A percentile compares a stretch with the other conserved stretches of the same genome.
phyloP scores from a whole-genome alignment of 1,140 invertebrate species.

The Aphelinus certus region DNA sequence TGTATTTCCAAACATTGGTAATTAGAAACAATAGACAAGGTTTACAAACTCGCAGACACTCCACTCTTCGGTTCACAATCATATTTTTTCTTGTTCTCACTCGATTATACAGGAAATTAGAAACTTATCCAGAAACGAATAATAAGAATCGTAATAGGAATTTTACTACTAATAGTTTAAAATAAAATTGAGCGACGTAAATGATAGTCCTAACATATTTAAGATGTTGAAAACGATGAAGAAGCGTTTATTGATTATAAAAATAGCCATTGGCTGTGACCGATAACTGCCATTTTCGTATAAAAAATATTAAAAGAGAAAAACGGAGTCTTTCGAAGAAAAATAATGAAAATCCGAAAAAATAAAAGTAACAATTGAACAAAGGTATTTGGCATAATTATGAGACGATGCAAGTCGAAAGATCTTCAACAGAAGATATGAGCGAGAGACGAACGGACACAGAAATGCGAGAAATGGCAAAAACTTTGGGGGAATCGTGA shows the following conservation, averaged over 20 bases:
- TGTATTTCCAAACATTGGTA: too few relatives aligned
- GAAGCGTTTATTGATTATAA: conserved; percentile 58
- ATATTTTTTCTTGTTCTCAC: conserved; percentile 1
- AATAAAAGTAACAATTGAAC: conserved; percentile 6
- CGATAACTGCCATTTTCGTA: conserved; percentile 67
- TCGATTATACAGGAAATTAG: too few relatives aligned
- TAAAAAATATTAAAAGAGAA: conserved; percentile 51
- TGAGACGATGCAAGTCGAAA: neutral
- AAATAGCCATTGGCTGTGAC: conserved; percentile 67
- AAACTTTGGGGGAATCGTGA: too few relatives aligned
- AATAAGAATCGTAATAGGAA: conserved; percentile 31
- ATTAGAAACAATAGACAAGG: neutral
- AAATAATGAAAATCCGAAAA: conserved; percentile 33
- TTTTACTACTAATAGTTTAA: conserved; percentile 37
- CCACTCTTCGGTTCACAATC: neutral
- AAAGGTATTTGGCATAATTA: neutral
- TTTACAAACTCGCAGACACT: neutral
- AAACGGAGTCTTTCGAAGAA: conserved; percentile 41
- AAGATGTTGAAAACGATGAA: conserved; percentile 28
- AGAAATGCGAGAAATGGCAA: neutral
- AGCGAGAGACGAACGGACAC: conserved; percentile 23
- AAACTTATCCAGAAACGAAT: neutral
- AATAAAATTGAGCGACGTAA: conserved; percentile 38
- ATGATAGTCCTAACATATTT: conserved; percentile 38
- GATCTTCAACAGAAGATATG: conserved; percentile 11